Base-by-base conservation (phyloP, 2,113 vertebrate species). In the Archilochus colubris region DNA sequence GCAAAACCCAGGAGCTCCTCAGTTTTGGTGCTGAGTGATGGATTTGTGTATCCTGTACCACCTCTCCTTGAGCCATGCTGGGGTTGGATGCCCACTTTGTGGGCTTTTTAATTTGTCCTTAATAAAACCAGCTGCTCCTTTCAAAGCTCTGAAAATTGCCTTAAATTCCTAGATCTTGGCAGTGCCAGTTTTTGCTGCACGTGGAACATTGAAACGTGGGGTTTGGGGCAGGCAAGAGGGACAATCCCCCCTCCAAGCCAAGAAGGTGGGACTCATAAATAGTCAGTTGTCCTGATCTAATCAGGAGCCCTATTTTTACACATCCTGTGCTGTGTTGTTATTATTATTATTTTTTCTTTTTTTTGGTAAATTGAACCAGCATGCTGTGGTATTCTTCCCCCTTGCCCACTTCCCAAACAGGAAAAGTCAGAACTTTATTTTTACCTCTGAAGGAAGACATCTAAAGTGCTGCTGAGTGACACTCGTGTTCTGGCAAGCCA, bases 401-500 rank as follows among this genome's bases (percentile, higher is more conserved):
- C 28, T 54, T 92, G 82, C 89, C 93, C 46, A 2, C 46, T 92
- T 97, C 93, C 96, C 94, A 84, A 82, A 91, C 94, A 94, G 96
- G 95, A 97, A 97, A 85, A 93, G 89, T 55, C 82, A n/a, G 17
- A 67, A 10, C 58, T 94, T 91, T 97, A 91, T 95, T 96, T 97
- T 94, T 96, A 94, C 95, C 94, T 93, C 31, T 33, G 1, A 3
- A 25, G 82, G 83, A 78, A 87, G 66, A 28, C 55, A 1, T 27
- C 17, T 10, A 25, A 57, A 22, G 4, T 20, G 50, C 80, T n/a
- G 83, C 72, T 3, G 50, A 69, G 61, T 3, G 25, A 54, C 76
- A 51, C 50, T 5, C 1, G 0, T 6, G 8, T 21, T n/a, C 12
- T 62, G 69, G 40, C 31, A 22, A 46, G 76, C 23, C 44, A 1